Percentiles rank a stretch among this genome's conserved stretches.
These are phyloP conservation scores for Zoanthus sansibaricus DNA, from an alignment of 92 coral and sea anemone genomes.

Conservation along the genomic window DNA sequence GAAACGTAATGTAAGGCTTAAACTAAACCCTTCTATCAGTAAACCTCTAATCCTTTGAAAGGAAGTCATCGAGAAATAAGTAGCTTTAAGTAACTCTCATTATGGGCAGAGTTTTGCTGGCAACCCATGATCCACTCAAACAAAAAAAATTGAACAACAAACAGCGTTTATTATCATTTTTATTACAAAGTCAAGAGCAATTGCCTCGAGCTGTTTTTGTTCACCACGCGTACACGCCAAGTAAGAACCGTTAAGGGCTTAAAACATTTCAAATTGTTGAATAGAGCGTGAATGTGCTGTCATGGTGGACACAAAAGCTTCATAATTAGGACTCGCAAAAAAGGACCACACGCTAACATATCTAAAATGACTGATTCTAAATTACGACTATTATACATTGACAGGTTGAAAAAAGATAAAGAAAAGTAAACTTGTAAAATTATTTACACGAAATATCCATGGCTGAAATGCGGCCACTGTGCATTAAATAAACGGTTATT, in stretches of 20 bases:
- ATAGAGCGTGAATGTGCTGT: background rate
- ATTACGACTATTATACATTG: background rate
- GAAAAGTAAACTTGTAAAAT: background rate
- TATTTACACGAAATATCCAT: background rate
- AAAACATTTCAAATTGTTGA: background rate
- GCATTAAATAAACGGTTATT: background rate
- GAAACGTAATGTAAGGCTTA: background rate
- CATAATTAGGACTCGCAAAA: background rate
- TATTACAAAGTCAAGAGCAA: slow-evolving; percentile 20
- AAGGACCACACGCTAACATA: slow-evolving; percentile 35
- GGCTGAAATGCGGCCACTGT: background rate
- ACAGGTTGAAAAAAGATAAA: background rate
- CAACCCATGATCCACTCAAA: background rate
- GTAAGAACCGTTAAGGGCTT: background rate
- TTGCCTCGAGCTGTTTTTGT: background rate
- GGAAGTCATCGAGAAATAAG: background rate
- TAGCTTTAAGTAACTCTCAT: slow-evolving; percentile 2
- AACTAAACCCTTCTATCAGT: background rate
- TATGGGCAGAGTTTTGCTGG: background rate
- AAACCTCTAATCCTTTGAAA: background rate
- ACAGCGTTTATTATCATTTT: background rate
- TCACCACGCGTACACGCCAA: slow-evolving; percentile 12
- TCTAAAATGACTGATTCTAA: background rate
- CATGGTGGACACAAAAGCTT: slow-evolving; percentile 9
- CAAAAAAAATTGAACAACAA: background rate